Conservation (phyloP, 2,888 invertebrate genomes). For the Drosophila mulleri region DNA sequence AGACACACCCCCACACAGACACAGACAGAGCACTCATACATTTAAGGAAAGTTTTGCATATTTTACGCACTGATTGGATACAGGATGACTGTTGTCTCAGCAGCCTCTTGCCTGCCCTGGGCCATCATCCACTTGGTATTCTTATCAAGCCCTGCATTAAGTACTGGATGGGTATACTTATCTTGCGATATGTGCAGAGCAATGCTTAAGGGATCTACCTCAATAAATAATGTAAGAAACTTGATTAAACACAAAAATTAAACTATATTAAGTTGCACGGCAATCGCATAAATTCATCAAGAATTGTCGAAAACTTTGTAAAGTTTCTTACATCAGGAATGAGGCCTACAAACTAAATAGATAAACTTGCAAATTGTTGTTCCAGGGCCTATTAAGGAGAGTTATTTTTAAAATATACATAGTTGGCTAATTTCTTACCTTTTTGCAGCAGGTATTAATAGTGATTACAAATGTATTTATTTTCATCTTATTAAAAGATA, state of each 20-base stretch:
- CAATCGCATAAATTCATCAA: not conserved
- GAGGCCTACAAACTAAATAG: not conserved
- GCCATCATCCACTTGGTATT: conserved; percentile 28
- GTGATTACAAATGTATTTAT: not conserved
- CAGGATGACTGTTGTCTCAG: conserved; percentile 33
- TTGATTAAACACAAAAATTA: not conserved
- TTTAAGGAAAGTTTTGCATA: conserved; percentile 66
- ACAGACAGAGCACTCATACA: conserved; percentile 11
- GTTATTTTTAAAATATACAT: not conserved
- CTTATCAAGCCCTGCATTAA: conserved; percentile 2
- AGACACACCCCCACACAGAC: conserved; percentile 12
- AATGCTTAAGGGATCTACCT: not conserved
- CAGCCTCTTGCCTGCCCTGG: conserved; percentile 22
- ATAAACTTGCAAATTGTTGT: not conserved
- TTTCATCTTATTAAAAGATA: no score
- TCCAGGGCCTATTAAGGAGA: not conserved
- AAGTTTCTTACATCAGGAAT: not conserved
- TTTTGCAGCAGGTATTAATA: no score
- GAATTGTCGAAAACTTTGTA: not conserved
- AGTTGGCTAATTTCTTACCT: not conserved
- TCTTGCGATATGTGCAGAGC: not conserved
- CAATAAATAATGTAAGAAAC: not conserved
- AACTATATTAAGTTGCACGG: not conserved
- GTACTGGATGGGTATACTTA: conserved; percentile 1
- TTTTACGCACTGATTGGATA: conserved; percentile 68